Percentiles rank a stretch among this genome's conserved stretches.
These are phyloP conservation scores for Hoplodrina ambigua DNA, from an alignment of 2,888 invertebrate species.

Conservation along the genomic window DNA sequence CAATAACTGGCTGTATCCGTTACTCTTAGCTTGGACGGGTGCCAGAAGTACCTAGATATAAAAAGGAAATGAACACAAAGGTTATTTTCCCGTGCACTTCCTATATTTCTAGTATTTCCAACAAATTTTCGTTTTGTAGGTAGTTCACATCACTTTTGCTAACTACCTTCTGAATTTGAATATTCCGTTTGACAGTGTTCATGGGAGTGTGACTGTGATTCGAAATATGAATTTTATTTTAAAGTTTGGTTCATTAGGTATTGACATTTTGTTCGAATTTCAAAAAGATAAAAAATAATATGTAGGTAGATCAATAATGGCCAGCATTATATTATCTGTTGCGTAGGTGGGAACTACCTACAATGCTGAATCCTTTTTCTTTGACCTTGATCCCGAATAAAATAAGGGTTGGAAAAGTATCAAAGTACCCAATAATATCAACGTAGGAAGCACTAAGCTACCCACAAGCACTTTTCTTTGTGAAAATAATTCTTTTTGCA, in stretches of 20 bases:
- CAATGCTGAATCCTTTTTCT: neutral
- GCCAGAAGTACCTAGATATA: slow-evolving; percentile 67
- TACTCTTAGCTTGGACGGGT: slow-evolving; percentile 56
- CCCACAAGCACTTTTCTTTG: slow-evolving; percentile 11
- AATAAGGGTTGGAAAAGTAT: slow-evolving; percentile 6
- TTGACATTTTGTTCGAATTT: slow-evolving; percentile 1
- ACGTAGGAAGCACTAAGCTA: slow-evolving; percentile 1
- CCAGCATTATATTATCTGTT: neutral
- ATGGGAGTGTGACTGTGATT: neutral
- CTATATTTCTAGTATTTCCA: slow-evolving; percentile 21
- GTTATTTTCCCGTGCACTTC: slow-evolving; percentile 25
- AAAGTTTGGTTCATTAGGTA: neutral
- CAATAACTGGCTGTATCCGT: slow-evolving; percentile 61
- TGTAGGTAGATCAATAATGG: neutral
- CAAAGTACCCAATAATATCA: neutral
- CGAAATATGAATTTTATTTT: neutral
- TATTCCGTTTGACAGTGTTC: neutral
- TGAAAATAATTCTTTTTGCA: slow-evolving; percentile 28
- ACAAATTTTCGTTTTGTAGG: slow-evolving; percentile 11
- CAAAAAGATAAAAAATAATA: neutral
- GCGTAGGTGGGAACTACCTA: slow-evolving; percentile 8
- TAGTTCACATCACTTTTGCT: neutral
- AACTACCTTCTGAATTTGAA: neutral
- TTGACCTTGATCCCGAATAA: slow-evolving; percentile 14
- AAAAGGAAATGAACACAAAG: slow-evolving; percentile 48